Evolutionary conservation across 2,113 vertebrate genomes (phyloP).

Genomic region (Bubo bubo): DNA sequence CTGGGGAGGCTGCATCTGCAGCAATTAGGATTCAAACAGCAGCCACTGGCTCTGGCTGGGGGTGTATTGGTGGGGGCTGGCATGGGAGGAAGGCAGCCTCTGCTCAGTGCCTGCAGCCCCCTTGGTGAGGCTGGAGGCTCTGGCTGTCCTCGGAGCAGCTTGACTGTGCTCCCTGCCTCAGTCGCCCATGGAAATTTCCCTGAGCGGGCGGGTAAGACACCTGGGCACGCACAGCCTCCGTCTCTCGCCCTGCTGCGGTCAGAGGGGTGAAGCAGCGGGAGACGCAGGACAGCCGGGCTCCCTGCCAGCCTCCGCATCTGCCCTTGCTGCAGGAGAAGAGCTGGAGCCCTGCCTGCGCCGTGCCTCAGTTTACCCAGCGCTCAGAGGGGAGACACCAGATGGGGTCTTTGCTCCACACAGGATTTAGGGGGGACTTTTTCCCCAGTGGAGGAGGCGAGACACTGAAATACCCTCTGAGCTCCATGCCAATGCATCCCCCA

Average conservation of each 20-base stretch:
- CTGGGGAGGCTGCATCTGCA: background rate
- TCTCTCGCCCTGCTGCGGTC: background rate
- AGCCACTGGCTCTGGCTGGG: background rate
- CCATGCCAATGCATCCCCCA: background rate
- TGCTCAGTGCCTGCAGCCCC: background rate
- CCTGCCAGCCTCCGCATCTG: background rate
- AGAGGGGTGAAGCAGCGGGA: conserved; percentile 26
- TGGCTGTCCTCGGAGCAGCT: background rate
- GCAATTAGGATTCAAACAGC: background rate
- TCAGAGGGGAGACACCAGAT: background rate
- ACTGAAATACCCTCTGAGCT: background rate
- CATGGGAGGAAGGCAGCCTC: background rate
- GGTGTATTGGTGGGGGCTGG: background rate
- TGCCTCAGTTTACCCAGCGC: conserved; percentile 19
- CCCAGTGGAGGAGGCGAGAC: background rate
- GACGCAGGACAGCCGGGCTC: background rate
- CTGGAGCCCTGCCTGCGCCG: background rate
- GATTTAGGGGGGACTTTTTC: background rate
- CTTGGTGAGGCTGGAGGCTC: background rate
- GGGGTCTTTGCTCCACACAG: background rate
- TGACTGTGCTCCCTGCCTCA: accelerated
- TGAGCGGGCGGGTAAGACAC: background rate
- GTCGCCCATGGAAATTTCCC: conserved; percentile 32
- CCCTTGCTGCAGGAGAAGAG: conserved; percentile 26
- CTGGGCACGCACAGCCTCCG: background rate